A percentile compares a stretch with the other conserved stretches of the same genome.
phyloP scores from a whole-genome alignment of 2,797 vertebrate species.

The Cyclopterus lumpus region DNA sequence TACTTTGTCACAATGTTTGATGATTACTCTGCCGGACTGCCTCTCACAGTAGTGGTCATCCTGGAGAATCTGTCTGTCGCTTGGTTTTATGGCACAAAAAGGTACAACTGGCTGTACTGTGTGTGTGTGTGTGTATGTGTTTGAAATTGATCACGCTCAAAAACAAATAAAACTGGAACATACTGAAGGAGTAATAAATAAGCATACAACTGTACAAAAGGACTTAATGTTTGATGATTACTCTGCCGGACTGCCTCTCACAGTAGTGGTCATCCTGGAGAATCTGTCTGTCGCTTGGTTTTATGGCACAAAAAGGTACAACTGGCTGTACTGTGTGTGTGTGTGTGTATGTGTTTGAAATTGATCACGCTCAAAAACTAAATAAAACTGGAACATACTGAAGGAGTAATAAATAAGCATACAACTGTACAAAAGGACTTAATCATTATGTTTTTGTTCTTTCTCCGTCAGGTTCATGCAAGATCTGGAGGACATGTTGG shows the following conservation, averaged over 20 bases:
- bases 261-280: slow-evolving; percentile 93
- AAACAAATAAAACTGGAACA: not conserved
- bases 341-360: not conserved
- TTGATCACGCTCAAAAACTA: not conserved
- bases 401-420: not conserved
- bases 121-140: not conserved
- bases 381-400: not conserved
- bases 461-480: slow-evolving; percentile 90
- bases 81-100: slow-evolving; percentile 96
- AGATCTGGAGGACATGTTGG: slow-evolving; percentile 96
- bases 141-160: not conserved
- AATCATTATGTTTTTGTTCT: not conserved
- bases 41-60: slow-evolving; percentile 93
- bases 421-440: not conserved
- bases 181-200: not conserved
- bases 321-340: not conserved
- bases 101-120: slow-evolving; percentile 48
- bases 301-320: slow-evolving; percentile 91
- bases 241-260: slow-evolving; percentile 93
- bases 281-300: slow-evolving; percentile 95
- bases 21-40: slow-evolving; percentile 94
- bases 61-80: slow-evolving; percentile 94
- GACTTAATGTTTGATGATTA: slow-evolving; percentile 93
- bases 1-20: slow-evolving; percentile 98
- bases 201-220: not conserved